Evolutionary conservation across 2,797 vertebrate species (phyloP), one percentile per base, ranked within the genome.

Genomic region (Microctenopoma stevenorrisi): DNA sequence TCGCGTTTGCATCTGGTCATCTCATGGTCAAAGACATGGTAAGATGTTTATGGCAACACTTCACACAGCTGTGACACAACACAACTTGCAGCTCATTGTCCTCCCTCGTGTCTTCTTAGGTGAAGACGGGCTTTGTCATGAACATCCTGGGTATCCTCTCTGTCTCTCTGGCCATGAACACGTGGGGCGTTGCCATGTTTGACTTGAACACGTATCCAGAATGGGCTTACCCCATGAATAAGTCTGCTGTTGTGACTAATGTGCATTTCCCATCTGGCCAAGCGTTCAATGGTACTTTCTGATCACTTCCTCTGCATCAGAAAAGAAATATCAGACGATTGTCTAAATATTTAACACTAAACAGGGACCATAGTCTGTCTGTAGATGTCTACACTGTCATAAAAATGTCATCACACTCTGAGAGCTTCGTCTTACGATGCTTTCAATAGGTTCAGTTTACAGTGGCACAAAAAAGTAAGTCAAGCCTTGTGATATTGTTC

Each of bases 21-120:
- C 92, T 99, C 65, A 74, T 96, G 95, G 97, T 98, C 75, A 99
- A 96, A 92, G 98, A 99, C 88, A 99, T 99, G 97, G 98, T 98
- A 89, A 90, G 93, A 11, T 18, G 26, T 14, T 50, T 37, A 40
- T 9, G 10, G n/a, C 18, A 2, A 5, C 26, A 5, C 22, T 4
- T 8, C 9, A 25, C 3, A 6, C 43, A 13, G 14, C 13, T 14
- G 4, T 25, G 1, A 44, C 47, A 44, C 16, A n/a, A 2, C 11
- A 37, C 26, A 37, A 22, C 50, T 15, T 13, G 33, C 2, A 33
- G 6, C 15, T 43, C 9, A 16, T 25, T 8, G 4, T 5, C 8
- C 14, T 0, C 37, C 5, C 2, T 62, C 10, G 14, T 66, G 52
- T 53, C 14, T 58, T 88, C 70, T 66, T 93, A 99, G 98, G 96